Evolutionary conservation across 2,113 vertebrate species (phyloP), one percentile per base, ranked within the genome.

Genomic region (Microcebus murinus): DNA sequence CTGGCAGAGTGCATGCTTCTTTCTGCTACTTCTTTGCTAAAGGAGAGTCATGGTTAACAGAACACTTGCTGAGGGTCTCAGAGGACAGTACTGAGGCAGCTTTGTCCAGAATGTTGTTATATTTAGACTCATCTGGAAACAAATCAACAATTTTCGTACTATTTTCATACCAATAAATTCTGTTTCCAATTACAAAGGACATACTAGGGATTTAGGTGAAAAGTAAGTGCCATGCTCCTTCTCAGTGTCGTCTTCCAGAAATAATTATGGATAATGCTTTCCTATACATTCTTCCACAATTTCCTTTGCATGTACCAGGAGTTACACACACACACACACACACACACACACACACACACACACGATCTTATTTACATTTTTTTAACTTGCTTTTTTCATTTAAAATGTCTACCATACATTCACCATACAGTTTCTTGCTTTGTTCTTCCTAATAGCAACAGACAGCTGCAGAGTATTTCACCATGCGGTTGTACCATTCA

Each of bases 181-280:
- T 42, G n/a, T 61, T 87, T 90, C 71, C 65, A 96, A 8, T 77
- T 42, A 71, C 3, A 59, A 81, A 96, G 76, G 52, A 55, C 31
- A 95, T 34, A 48, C 8, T 65, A 70, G 57, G 29, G 17, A 79
- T 80, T 82, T 79, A 91, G 87, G 17, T 96, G 95, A 74, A 87
- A 90, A 89, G 34, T 68, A 68, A 87, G 73, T 61, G 12, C 63
- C 34, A 68, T 36, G 27, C 1, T 80, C 70, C 6, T 80, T 85
- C n/a, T 87, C 21, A 25, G 31, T 55, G 2, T 85, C 9, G 13
- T 45, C 25, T 81, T 96, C 9, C n/a, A 83, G 71, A 95, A 71
- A 17, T 93, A 85, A 81, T 31, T 96, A 81, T 4, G 59, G 70
- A 63, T 57, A 61, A 74, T 55, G 20, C 21, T 80, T 84, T 14